A percentile compares a stretch with the other conserved stretches of the same genome.
phyloP scores from a whole-genome alignment of 2,113 vertebrate species.

The Semicossyphus pulcher region DNA sequence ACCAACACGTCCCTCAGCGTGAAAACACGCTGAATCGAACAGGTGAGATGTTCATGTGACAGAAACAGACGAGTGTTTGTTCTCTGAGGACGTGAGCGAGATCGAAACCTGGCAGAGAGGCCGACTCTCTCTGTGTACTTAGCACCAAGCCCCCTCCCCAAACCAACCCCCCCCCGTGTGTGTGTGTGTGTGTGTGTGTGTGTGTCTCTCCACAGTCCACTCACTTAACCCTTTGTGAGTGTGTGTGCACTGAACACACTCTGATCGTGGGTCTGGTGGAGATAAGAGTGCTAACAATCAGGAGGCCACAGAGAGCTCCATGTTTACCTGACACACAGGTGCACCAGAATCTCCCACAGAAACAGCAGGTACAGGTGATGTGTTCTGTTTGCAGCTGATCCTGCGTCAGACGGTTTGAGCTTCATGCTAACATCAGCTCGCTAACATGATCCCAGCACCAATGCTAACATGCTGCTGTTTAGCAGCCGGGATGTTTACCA shows the following conservation, averaged over 20 bases:
- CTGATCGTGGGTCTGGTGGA: background rate
- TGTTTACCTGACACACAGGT: slow-evolving; percentile 22
- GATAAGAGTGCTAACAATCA: slow-evolving; percentile 30
- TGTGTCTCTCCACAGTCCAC: background rate
- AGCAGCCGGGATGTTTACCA: too few relatives aligned
- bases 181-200: background rate
- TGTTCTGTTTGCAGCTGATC: too few relatives aligned
- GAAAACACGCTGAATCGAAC: too few relatives aligned
- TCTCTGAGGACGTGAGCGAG: slow-evolving; percentile 52
- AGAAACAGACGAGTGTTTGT: slow-evolving; percentile 64
- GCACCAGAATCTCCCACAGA: background rate
- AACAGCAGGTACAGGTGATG: background rate
- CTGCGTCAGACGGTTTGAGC: too few relatives aligned
- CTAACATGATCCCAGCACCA: too few relatives aligned
- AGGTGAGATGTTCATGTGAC: too few relatives aligned
- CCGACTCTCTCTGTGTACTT: slow-evolving; percentile 50
- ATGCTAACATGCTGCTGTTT: too few relatives aligned
- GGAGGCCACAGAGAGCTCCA: background rate
- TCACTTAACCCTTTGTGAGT: background rate
- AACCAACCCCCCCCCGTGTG: slow-evolving; percentile 7
- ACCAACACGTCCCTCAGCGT: too few relatives aligned
- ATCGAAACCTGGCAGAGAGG: slow-evolving; percentile 69
- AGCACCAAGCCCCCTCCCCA: slow-evolving; percentile 3
- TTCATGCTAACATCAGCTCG: too few relatives aligned
- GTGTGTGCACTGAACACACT: background rate